phyloP scores from a whole-genome alignment of 1,140 invertebrate genomes.

The Calliopsis andreniformis region DNA sequence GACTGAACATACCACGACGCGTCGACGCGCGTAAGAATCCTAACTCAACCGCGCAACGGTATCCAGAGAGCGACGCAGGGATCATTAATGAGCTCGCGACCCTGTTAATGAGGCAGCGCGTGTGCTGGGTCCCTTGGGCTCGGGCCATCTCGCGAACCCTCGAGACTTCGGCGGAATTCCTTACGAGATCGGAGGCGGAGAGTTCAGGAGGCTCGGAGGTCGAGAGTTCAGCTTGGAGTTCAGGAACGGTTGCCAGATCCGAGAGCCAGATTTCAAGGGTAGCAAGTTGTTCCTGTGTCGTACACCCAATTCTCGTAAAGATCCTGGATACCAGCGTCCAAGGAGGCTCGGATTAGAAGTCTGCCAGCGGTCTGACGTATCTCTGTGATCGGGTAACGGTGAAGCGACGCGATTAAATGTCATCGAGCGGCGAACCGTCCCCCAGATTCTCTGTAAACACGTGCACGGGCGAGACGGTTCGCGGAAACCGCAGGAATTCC shows the following conservation, averaged over 20 bases:
- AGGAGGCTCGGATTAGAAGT: conserved; percentile 29
- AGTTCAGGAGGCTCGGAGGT: background rate
- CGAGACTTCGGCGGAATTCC: background rate
- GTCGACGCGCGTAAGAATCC: conserved; percentile 2
- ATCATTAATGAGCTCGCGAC: conserved; percentile 45
- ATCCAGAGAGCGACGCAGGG: background rate
- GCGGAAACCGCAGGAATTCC: background rate
- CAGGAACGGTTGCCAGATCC: no score
- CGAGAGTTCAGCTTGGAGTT: no score
- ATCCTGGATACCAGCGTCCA: no score
- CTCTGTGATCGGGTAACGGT: background rate
- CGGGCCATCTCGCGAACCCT: no score
- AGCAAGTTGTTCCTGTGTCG: no score
- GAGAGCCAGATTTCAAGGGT: no score
- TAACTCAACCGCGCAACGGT: conserved; percentile 14
- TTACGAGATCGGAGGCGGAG: no score
- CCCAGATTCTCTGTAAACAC: background rate
- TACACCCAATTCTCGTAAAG: no score
- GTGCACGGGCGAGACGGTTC: background rate
- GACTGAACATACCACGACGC: background rate
- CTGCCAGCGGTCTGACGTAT: background rate
- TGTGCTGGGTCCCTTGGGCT: background rate
- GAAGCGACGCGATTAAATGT: no score
- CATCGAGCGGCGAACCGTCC: background rate
- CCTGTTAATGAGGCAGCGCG: conserved; percentile 30